Evolutionary conservation across 2,113 vertebrate genomes (phyloP), one percentile per base, ranked within the genome.

Genomic region (Columba janthina): DNA sequence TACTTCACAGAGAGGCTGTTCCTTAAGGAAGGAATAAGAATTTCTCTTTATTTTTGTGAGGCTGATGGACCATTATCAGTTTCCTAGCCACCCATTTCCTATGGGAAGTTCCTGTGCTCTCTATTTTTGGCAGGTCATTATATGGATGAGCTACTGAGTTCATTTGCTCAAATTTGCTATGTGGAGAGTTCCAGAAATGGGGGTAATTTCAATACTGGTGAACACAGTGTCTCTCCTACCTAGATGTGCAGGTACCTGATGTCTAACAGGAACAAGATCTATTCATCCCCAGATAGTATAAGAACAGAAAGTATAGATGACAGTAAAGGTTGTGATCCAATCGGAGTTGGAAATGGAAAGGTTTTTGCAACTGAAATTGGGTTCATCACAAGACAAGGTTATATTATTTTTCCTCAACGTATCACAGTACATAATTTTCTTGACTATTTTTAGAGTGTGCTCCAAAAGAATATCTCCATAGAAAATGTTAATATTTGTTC

Each of bases 401-500:
- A 61, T 72, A 77, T 60, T 84, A 25, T 89, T 93, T 86, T 87
- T 67, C 15, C 61, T 70, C 79, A 54, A 6, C 0, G 0, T 79
- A 64, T 82, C 80, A 44, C 48, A 70, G 36, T 67, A 58, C 70
- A 42, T 85, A 65, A 76, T 88, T 96, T 92, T 86, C 85, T 86
- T 67, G 70, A 81, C 53, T 81, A 58, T 86, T 95, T 94, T 81
- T 94, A 78, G 57, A 46, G n/a, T 58, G 29, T 0, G 0, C 34
- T 74, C 64, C 56, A 86, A 84, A 94, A 80, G 88, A 90, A 65
- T 86, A 88, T 56, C 79, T 88, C 42, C 87, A 44, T 51, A 78
- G 60, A 85, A 94, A 77, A 85, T 81, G 60, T 88, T 96, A 95
- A 88, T 92, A 86, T 90, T 93, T 95, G 50, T 83, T 95, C 69